Evolutionary conservation across 2,113 vertebrate species (phyloP), one percentile per base, ranked within the genome.

Genomic region (Rallus limicola): DNA sequence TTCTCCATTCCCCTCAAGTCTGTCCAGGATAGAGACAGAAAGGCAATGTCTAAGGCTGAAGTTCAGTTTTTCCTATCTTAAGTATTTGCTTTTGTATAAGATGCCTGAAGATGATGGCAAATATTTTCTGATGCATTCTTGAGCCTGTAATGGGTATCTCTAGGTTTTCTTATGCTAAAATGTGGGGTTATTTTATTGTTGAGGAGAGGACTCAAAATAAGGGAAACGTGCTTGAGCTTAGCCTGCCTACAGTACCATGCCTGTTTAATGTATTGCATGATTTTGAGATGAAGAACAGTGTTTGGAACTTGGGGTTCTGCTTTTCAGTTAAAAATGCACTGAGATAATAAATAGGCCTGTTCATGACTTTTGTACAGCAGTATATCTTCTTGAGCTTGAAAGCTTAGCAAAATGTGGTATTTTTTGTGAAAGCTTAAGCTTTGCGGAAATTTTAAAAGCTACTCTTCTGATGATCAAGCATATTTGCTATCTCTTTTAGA

Each of bases 181-280:
- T 28, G 16, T 1, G 40, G 17, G 2, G 36, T 87, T 6, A 6
- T 53, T 67, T 50, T 44, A 42, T 76, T 1, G 4, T 44, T 44
- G 42, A 71, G 26, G 13, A 76, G 25, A 44, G 29, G 42, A 40
- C 59, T 64, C 4, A 63, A 58, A 67, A 52, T 20, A 48, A 69
- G 21, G 24, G 33, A 65, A 72, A 36, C 0, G 0, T 50, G 11
- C 29, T 59, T 77, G n/a, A 56, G 21, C 13, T 4, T 38, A 81
- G 15, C 19, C 11, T 92, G 11, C 46, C 38, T 81, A 12, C 0
- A 3, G 29, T 64, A 46, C 16, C 0, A 0, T 90, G 33, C 6
- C 26, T 65, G 46, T 44, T 34, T 69, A 65, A 55, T n/a, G 19
- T 24, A 46, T 56, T 2, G 0, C 5, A 4, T 21, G 6, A 3